phyloP scores from a whole-genome alignment of 2,888 invertebrate species.

The Plagodis dolabraria region DNA sequence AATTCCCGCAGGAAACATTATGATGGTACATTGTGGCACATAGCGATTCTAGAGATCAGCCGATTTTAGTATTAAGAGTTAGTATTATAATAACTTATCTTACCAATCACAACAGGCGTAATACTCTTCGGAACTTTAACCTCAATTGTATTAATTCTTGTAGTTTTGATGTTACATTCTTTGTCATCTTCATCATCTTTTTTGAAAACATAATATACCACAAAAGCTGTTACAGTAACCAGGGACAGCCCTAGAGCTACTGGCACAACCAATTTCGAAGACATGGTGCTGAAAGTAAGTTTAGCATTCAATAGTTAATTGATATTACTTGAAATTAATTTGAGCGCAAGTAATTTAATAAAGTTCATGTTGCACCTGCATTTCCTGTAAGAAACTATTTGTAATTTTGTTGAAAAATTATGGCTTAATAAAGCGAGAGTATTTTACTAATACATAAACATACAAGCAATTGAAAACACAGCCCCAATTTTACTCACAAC shows the following conservation, averaged over 20 bases:
- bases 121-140: constrained; percentile 86
- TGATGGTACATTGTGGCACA: too few relatives aligned
- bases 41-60: too few relatives aligned
- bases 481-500: constrained; percentile 22
- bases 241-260: constrained; percentile 87
- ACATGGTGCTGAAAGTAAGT: constrained; percentile 59
- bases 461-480: constrained; percentile 2
- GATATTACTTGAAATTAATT: too few relatives aligned
- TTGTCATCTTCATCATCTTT: constrained; percentile 84
- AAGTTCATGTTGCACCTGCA: neutral
- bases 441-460: neutral
- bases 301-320: too few relatives aligned
- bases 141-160: constrained; percentile 78
- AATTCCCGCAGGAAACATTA: too few relatives aligned
- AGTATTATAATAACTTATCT: constrained; percentile 33
- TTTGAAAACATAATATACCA: constrained; percentile 88
- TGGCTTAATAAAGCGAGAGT: neutral
- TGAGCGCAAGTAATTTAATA: too few relatives aligned
- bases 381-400: too few relatives aligned
- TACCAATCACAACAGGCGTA: constrained; percentile 87
- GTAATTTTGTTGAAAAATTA: too few relatives aligned
- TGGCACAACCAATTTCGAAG: constrained; percentile 76
- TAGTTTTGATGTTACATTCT: constrained; percentile 58
- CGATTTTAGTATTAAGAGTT: too few relatives aligned
- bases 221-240: constrained; percentile 88